phyloP scores from a whole-genome alignment of 2,797 vertebrate genomes.

The Lepus oiostolus region DNA sequence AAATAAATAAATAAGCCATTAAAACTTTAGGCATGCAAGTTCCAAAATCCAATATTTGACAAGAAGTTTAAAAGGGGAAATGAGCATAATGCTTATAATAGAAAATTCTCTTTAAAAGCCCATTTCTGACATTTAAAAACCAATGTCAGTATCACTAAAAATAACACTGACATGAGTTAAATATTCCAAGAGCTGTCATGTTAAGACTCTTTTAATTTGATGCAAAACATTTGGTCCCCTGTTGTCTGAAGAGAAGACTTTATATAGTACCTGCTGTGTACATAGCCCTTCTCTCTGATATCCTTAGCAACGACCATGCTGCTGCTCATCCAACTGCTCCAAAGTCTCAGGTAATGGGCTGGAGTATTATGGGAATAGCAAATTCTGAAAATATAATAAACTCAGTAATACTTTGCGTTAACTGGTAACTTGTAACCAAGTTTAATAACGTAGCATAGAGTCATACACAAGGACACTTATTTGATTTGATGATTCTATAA shows the following conservation, averaged over 20 bases:
- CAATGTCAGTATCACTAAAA: constrained; percentile 65
- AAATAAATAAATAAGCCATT: neutral
- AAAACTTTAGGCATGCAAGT: constrained; percentile 63
- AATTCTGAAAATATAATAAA: constrained; percentile 68
- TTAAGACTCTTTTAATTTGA: constrained; percentile 39
- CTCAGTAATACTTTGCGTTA: constrained; percentile 19
- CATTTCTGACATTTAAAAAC: constrained; percentile 79
- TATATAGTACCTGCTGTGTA: constrained; percentile 53
- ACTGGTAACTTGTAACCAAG: constrained; percentile 42
- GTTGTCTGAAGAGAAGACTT: constrained; percentile 11
- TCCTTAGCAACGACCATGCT: constrained; percentile 47
- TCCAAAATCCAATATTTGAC: constrained; percentile 32
- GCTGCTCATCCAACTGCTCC: constrained; percentile 53
- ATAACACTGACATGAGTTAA: constrained; percentile 58
- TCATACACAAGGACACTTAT: constrained; percentile 16
- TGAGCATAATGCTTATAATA: constrained; percentile 15
- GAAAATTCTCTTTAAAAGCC: constrained; percentile 82
- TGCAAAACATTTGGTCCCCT: neutral
- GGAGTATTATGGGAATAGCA: constrained; percentile 39
- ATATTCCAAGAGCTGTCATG: constrained; percentile 53
- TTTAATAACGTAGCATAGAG: constrained; percentile 38
- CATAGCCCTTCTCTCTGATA: constrained; percentile 49
- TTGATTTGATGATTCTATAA: constrained; percentile 62
- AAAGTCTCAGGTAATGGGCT: constrained; percentile 50
- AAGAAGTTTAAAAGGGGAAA: constrained; percentile 71